Evolutionary conservation across 1,140 invertebrate genomes (phyloP).

Genomic region (Bombus vancouverensis): DNA sequence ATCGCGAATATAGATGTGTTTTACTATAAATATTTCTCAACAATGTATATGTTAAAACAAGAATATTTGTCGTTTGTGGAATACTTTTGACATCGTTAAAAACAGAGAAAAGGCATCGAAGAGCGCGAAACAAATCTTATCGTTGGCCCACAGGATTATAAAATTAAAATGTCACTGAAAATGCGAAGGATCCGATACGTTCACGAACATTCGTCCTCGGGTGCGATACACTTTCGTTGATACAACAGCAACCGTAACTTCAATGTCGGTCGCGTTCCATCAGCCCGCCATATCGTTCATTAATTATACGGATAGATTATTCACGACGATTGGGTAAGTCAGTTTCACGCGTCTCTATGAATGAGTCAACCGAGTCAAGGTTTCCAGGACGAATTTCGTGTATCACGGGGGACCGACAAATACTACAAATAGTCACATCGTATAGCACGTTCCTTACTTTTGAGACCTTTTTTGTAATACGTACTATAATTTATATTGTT

Average conservation of each 20-base stretch:
- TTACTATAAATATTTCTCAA: too few relatives aligned
- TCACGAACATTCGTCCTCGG: not conserved
- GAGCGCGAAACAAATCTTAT: not conserved
- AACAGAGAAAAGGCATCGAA: not conserved
- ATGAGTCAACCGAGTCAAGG: not conserved
- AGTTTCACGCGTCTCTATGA: slow-evolving; percentile 2
- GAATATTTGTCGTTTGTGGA: too few relatives aligned
- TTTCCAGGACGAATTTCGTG: not conserved
- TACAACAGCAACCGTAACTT: not conserved
- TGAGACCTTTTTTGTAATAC: not conserved
- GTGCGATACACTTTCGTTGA: not conserved
- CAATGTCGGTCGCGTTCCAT: not conserved
- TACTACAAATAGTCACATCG: not conserved
- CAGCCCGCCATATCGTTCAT: not conserved
- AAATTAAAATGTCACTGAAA: not conserved
- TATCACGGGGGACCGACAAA: not conserved
- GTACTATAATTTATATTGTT: too few relatives aligned
- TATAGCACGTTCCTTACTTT: too few relatives aligned
- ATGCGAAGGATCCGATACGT: not conserved
- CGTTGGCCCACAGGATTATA: not conserved
- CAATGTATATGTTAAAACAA: too few relatives aligned
- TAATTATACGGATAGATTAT: slow-evolving; percentile 12
- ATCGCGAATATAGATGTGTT: not conserved
- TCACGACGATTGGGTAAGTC: not conserved
- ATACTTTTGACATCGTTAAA: too few relatives aligned